Conservation (phyloP, 2,888 invertebrate genomes). For the Antitype chi region DNA sequence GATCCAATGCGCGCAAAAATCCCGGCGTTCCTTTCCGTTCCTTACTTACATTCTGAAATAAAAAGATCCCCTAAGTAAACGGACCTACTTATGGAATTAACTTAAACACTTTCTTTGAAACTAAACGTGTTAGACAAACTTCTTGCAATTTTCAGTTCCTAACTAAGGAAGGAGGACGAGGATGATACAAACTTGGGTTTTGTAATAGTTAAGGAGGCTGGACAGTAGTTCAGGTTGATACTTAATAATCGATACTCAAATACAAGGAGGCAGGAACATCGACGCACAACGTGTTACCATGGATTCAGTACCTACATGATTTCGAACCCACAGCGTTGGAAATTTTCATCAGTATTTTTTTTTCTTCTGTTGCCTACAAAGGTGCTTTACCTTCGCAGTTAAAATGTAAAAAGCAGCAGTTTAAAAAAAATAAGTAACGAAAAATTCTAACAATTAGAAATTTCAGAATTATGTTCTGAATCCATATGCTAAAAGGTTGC, state of each 20-base stretch:
- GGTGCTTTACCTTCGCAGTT: not conserved
- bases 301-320: not conserved
- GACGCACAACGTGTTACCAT: not conserved
- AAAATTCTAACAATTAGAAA: no score
- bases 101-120: not conserved
- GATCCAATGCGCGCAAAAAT: no score
- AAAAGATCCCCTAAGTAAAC: not conserved
- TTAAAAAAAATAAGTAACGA: no score
- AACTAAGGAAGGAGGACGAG: not conserved
- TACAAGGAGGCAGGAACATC: not conserved
- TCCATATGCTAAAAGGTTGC: no score
- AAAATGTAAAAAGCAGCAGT: no score
- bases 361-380: not conserved
- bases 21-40: not conserved
- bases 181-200: not conserved
- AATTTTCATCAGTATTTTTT: no score
- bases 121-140: not conserved
- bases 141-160: not conserved
- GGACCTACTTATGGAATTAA: not conserved
- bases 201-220: not conserved
- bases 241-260: not conserved
- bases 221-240: not conserved
- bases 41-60: not conserved
- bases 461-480: not conserved
- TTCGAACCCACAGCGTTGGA: not conserved